Evolutionary conservation across 2,797 vertebrate genomes (phyloP).

Genomic region (Anguilla anguilla): DNA sequence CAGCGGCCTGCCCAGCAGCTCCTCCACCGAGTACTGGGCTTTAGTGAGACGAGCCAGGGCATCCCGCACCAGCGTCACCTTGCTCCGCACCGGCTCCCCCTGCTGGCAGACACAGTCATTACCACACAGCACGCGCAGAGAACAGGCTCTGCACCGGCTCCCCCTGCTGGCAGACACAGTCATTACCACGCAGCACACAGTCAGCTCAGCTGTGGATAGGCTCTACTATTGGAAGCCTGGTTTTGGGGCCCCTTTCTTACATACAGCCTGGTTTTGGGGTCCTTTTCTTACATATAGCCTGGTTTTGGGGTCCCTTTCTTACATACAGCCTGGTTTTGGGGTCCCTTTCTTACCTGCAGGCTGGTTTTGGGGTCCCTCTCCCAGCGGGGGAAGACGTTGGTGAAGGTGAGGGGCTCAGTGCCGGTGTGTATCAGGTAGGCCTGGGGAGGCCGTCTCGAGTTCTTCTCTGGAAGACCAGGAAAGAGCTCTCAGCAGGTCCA

Average conservation of each 20-base stretch:
- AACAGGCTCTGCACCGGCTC: neutral
- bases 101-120: slow-evolving; percentile 40
- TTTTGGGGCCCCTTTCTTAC: too few relatives aligned
- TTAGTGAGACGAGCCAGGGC: slow-evolving; percentile 73
- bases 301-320: too few relatives aligned
- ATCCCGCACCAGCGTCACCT: slow-evolving; percentile 75
- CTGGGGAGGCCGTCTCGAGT: slow-evolving; percentile 70
- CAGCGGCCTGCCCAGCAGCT: slow-evolving; percentile 71
- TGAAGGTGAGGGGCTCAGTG: slow-evolving; percentile 79
- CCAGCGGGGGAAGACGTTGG: slow-evolving; percentile 83
- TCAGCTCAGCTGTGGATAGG: too few relatives aligned
- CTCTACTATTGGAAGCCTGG: too few relatives aligned
- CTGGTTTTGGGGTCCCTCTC: slow-evolving; percentile 60
- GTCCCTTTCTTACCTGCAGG: slow-evolving; percentile 68
- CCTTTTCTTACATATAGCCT: too few relatives aligned
- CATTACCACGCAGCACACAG: neutral
- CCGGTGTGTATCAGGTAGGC: slow-evolving; percentile 77
- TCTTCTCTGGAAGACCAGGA: slow-evolving; percentile 68
- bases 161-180: neutral
- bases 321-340: slow-evolving; percentile 49
- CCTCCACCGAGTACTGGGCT: slow-evolving; percentile 75
- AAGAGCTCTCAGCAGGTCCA: neutral
- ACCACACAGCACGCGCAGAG: slow-evolving; percentile 23
- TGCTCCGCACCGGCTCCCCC: slow-evolving; percentile 63
- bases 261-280: too few relatives aligned